A percentile compares a stretch with the other conserved stretches of the same genome.
Evolutionary conservation across 2,797 vertebrate genomes (phyloP).

Genomic region (Sebastes glaucus): DNA sequence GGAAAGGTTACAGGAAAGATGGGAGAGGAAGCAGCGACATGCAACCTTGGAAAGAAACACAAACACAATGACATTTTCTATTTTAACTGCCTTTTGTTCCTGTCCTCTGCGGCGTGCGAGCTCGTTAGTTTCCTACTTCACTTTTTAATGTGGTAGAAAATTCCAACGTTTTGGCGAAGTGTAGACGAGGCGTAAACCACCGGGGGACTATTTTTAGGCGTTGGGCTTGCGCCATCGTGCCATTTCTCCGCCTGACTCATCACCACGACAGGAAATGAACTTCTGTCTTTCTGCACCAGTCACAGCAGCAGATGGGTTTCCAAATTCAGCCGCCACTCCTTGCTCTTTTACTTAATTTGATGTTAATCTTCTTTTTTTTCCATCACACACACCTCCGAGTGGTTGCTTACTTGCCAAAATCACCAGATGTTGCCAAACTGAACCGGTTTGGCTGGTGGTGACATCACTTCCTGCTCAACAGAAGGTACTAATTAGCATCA

Average conservation of each 20-base stretch:
- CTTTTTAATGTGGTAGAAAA: constrained; percentile 46
- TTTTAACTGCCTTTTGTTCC: not conserved
- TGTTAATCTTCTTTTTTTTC: constrained; percentile 1
- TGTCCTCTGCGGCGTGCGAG: not conserved
- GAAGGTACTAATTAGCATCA: not conserved
- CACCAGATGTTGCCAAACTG: constrained; percentile 21
- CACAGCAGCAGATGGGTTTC: constrained; percentile 49
- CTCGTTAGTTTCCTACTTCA: constrained; percentile 12
- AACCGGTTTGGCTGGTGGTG: constrained; percentile 2
- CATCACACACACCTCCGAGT: not conserved
- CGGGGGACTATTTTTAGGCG: constrained; percentile 48
- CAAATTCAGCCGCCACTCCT: constrained; percentile 45
- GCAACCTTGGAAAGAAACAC: constrained; percentile 38
- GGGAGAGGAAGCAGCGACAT: constrained; percentile 16
- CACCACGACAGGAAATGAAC: constrained; percentile 49
- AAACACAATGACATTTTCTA: constrained; percentile 8
- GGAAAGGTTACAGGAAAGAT: constrained; percentile 6
- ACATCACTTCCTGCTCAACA: constrained; percentile 11
- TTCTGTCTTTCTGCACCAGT: constrained; percentile 28
- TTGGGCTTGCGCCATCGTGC: constrained; percentile 45
- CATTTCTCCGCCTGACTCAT: constrained; percentile 62
- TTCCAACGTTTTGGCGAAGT: constrained; percentile 58
- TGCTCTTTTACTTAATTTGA: constrained; percentile 22
- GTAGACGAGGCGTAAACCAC: constrained; percentile 58
- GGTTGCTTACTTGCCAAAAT: constrained; percentile 10